Base-by-base conservation (phyloP, 2,888 invertebrate species). In the Cryptosula pallasiana region DNA sequence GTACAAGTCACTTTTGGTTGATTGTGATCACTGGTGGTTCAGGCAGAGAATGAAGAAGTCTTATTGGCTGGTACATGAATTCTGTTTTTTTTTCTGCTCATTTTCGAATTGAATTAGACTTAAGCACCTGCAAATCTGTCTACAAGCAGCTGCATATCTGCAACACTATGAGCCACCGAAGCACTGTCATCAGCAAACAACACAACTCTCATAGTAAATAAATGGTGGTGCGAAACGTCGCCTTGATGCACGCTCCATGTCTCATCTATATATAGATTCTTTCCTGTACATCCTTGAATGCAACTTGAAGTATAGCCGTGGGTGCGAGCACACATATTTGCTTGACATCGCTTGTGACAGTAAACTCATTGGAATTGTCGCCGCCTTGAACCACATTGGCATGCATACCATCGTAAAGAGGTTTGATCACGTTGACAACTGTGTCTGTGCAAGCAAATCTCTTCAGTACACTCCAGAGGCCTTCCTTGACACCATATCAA, bases 111-210 rank as follows among this genome's bases (percentile, higher is more conserved):
- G 45, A 45, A 45, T 20, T 13, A 13, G 20, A 20, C 45, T 45
- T 5, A 5, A 13, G 45, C 45, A 5, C 45, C 5, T 45, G 45
- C 5, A 25, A 9, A 16, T 9, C 25, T 57, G 57, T 25, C 25
- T 23, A 23, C 3, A 23, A 5, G 25, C 20, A 57, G 20, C 25
- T 57, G 25, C 25, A 5, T 57, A 25, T 45, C 45, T 13, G 45
- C 5, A 20, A 20, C 45, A 45, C 9, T 13, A 45, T 45, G 45
- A 45, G 25, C 5, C 13, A 23, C n/a, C 57, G n/a, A 25, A 16
- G 57, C 57, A 23, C 20, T 25, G 57, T 57, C 57, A 13, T 57
- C 57, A 57, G 57, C 57, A 57, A 57, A 57, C 25, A 45, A 20
- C 20, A 25, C 57, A 57, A 16, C 57, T 57, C 57, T 57, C 57